Evolutionary conservation across 2,797 vertebrate species (phyloP).

Genomic region (Nyctalus aviator): DNA sequence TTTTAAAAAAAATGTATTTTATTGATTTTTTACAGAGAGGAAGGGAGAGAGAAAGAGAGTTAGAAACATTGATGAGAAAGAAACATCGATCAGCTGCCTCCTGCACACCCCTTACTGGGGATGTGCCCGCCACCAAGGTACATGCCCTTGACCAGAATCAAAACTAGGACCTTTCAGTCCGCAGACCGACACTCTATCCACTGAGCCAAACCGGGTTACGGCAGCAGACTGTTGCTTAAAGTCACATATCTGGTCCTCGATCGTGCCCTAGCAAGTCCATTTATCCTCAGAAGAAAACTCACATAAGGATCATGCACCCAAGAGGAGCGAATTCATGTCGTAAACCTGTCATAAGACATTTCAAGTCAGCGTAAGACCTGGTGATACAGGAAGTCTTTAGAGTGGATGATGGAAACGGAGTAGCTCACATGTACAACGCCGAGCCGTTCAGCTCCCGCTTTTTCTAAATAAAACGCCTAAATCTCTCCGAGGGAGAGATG

Average conservation of each 20-base stretch:
- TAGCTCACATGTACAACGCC: neutral
- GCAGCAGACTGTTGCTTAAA: slow-evolving; percentile 53
- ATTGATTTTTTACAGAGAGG: too few species aligned
- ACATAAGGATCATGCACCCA: slow-evolving; percentile 78
- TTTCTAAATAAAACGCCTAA: neutral
- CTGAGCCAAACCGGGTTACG: too few species aligned
- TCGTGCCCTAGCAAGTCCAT: slow-evolving; percentile 80
- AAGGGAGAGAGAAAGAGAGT: too few species aligned
- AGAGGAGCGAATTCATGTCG: slow-evolving; percentile 86
- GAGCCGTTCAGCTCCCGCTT: neutral
- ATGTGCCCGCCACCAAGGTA: too few species aligned
- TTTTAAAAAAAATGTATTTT: too few species aligned
- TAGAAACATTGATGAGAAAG: too few species aligned
- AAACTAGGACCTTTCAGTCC: too few species aligned
- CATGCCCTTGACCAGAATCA: too few species aligned
- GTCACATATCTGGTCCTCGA: slow-evolving; percentile 57
- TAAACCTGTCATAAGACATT: slow-evolving; percentile 87
- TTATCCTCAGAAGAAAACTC: slow-evolving; percentile 86
- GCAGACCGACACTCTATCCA: too few species aligned
- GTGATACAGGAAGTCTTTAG: slow-evolving; percentile 69
- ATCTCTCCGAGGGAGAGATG: neutral
- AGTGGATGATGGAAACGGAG: slow-evolving; percentile 48
- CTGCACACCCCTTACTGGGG: too few species aligned
- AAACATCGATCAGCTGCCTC: too few species aligned
- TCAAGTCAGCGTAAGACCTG: slow-evolving; percentile 85